Conservation (phyloP, 2,113 vertebrate species). For the Crotalus viridis region DNA sequence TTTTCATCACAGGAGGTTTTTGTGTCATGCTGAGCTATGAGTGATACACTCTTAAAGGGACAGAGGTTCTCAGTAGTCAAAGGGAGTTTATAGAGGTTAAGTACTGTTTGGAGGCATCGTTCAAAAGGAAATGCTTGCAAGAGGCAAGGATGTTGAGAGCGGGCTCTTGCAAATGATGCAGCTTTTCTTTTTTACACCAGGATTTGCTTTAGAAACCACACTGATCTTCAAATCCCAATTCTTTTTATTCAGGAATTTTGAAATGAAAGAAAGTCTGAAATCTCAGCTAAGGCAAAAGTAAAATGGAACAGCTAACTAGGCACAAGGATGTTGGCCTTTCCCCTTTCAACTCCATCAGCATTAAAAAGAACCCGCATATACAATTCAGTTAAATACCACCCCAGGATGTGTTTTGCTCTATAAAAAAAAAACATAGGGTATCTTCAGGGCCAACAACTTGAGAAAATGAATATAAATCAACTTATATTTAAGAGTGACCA, state of each 20-base stretch:
- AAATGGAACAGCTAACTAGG: background rate
- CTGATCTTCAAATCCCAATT: slow-evolving; percentile 21
- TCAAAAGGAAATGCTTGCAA: slow-evolving; percentile 33
- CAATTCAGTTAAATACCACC: background rate
- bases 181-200: slow-evolving; percentile 37
- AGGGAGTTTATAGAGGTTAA: slow-evolving; percentile 34
- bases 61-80: background rate
- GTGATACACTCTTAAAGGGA: accelerated
- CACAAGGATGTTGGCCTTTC: background rate
- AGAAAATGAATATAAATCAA: background rate
- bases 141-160: background rate
- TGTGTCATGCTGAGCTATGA: background rate
- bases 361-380: background rate
- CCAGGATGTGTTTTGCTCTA: background rate
- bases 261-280: background rate
- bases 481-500: background rate
- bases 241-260: background rate
- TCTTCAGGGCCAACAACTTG: background rate
- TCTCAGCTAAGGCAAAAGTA: slow-evolving; percentile 1
- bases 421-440: background rate
- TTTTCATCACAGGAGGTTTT: slow-evolving; percentile 25
- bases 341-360: background rate
- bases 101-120: slow-evolving; percentile 10
- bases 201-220: background rate
- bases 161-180: slow-evolving; percentile 3